phyloP scores from a whole-genome alignment of 1,140 invertebrate species.

The Acyrthosiphon pisum region DNA sequence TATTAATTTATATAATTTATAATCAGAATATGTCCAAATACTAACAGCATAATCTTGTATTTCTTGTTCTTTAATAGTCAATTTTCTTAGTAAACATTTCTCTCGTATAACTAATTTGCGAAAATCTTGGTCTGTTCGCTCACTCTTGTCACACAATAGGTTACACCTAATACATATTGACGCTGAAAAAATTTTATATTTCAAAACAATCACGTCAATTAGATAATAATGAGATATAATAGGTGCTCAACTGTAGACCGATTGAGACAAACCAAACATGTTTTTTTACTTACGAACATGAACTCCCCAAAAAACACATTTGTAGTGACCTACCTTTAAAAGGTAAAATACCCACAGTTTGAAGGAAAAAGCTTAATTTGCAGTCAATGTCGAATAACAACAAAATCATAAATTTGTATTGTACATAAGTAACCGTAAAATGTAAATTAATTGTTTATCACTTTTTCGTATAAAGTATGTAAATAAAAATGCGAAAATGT shows the following conservation, averaged over 20 bases:
- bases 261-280: constrained; percentile 30
- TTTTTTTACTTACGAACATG: constrained; percentile 55
- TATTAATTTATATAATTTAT: not conserved
- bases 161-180: constrained; percentile 51
- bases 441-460: constrained; percentile 25
- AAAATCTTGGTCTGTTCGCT: constrained; percentile 81
- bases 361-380: constrained; percentile 45
- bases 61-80: constrained; percentile 95
- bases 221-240: not conserved
- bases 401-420: not conserved
- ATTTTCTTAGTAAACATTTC: constrained; percentile 86
- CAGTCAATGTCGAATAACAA: constrained; percentile 35
- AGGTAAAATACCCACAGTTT: constrained; percentile 25
- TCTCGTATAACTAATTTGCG: constrained; percentile 86
- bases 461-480: constrained; percentile 34
- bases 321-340: constrained; percentile 52
- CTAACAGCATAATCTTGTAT: constrained; percentile 93
- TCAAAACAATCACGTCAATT: constrained; percentile 6
- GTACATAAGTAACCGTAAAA: not conserved
- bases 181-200: constrained; percentile 31
- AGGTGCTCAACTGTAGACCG: not conserved
- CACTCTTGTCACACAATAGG: constrained; percentile 73
- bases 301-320: constrained; percentile 42
- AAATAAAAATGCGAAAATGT: not conserved
- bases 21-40: constrained; percentile 60